These are phyloP conservation scores for Ametastegia equiseti DNA, from an alignment of 2,888 invertebrate genomes.

Conservation along the genomic window DNA sequence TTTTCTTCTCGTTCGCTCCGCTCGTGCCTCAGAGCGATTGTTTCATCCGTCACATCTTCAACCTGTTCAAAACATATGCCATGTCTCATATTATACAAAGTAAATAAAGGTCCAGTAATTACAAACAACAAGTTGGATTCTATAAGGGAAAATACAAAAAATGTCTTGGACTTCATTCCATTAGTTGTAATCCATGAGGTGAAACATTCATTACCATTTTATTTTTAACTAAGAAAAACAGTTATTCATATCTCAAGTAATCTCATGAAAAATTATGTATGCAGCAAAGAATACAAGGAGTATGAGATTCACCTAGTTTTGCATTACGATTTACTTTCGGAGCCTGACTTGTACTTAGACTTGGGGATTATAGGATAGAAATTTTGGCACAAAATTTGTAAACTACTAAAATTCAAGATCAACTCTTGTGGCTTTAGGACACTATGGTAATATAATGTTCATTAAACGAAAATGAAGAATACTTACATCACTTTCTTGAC, in stretches of 20 bases:
- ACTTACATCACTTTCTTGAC: conserved; percentile 79
- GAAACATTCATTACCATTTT: neutral
- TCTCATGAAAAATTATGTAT: too few relatives aligned
- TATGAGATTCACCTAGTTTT: too few relatives aligned
- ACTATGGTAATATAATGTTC: neutral
- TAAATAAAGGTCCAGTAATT: neutral
- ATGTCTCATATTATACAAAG: neutral
- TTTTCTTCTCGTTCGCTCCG: conserved; percentile 89
- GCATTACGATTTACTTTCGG: too few relatives aligned
- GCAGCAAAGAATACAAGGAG: too few relatives aligned
- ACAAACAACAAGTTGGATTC: neutral
- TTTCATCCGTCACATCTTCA: conserved; percentile 90
- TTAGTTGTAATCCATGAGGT: neutral
- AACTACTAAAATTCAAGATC: neutral
- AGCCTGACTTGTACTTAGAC: too few relatives aligned
- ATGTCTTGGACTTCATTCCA: neutral
- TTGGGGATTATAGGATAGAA: too few relatives aligned
- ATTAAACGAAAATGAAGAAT: conserved; percentile 18
- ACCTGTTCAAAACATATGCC: conserved; percentile 75
- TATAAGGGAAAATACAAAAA: neutral
- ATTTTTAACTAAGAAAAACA: too few relatives aligned
- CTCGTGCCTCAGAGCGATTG: conserved; percentile 85
- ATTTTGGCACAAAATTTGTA: neutral
- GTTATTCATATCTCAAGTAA: too few relatives aligned
- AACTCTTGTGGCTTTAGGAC: neutral